Evolutionary conservation across 2,113 vertebrate species (phyloP).

Genomic region (Lepus timidus): DNA sequence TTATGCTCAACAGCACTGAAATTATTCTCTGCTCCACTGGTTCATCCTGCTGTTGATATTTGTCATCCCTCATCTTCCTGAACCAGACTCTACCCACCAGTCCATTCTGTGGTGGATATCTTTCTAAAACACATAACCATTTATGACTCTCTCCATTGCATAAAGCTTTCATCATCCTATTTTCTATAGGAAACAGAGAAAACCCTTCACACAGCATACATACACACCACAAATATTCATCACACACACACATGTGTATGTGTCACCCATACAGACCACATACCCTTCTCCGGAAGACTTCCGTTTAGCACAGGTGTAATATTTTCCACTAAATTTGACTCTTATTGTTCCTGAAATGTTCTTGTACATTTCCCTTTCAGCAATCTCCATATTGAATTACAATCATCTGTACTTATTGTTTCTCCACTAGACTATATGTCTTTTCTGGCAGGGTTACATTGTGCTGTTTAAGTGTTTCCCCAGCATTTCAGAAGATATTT

Average conservation of each 20-base stretch:
- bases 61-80: neutral
- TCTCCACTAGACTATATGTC: neutral
- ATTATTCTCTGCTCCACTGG: fast-evolving
- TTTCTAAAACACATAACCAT: neutral
- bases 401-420: neutral
- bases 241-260: neutral
- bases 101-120: neutral
- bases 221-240: neutral
- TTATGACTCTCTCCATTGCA: neutral
- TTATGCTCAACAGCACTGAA: neutral
- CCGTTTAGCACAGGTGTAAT: neutral
- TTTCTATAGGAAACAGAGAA: neutral
- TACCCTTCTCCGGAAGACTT: neutral
- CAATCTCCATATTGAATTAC: neutral
- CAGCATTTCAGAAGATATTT: neutral
- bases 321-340: no score
- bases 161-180: neutral
- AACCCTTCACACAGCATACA: neutral
- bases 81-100: fast-evolving
- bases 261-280: neutral
- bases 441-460: neutral
- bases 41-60: neutral
- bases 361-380: neutral
- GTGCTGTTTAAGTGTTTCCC: neutral
- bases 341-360: neutral